These are phyloP conservation scores for Cacatua alba DNA, from an alignment of 2,113 vertebrate species.

Conservation along the genomic window DNA sequence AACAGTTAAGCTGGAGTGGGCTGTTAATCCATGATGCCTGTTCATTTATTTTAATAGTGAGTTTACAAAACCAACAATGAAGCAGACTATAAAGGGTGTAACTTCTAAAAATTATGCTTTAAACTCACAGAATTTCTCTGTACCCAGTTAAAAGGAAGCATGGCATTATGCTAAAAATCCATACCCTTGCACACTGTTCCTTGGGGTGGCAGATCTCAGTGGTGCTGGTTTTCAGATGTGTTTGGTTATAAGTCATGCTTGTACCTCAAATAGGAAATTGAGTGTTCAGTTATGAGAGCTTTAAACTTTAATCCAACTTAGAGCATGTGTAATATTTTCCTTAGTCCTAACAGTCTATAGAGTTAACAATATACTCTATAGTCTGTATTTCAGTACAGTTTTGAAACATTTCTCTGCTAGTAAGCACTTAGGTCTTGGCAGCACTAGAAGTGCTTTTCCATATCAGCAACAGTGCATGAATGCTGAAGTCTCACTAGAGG, in stretches of 20 bases:
- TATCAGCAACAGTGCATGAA: conserved; percentile 44
- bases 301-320: conserved; percentile 16
- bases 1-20: not conserved
- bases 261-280: not conserved
- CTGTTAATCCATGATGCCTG: not conserved
- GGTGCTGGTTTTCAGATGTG: not conserved
- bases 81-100: not conserved
- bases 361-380: not conserved
- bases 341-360: not conserved
- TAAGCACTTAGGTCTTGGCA: conserved; percentile 40
- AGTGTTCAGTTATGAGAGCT: not conserved
- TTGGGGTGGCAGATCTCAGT: not conserved
- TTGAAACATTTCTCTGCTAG: conserved; percentile 25
- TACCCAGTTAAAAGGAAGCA: not conserved
- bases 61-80: not conserved
- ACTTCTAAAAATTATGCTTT: not conserved
- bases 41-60: not conserved
- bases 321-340: not conserved
- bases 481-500: conserved; percentile 15
- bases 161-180: not conserved
- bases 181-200: not conserved
- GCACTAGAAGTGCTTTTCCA: not conserved
- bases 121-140: not conserved
- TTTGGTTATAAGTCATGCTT: not conserved
- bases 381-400: conserved; percentile 5